Evolutionary conservation across 2,113 vertebrate genomes (phyloP).

Genomic region (Aplodontia rufa): DNA sequence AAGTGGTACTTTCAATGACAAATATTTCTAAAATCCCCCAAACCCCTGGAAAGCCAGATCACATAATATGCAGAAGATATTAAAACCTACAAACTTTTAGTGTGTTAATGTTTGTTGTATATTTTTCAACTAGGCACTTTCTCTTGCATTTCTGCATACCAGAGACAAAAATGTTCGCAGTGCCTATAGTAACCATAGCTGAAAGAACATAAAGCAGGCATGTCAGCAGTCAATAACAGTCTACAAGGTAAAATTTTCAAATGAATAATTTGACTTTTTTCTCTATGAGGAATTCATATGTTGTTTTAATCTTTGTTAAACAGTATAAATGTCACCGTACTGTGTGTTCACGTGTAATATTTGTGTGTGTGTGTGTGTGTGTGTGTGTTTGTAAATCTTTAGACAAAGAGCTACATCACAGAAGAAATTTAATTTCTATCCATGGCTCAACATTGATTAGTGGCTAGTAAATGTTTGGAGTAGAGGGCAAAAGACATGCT

Average conservation of each 20-base stretch:
- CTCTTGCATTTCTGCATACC: background rate
- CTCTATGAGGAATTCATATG: background rate
- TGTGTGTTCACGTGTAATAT: background rate
- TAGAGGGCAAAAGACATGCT: background rate
- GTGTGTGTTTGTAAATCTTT: background rate
- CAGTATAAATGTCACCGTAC: background rate
- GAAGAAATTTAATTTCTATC: background rate
- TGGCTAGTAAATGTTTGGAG: background rate
- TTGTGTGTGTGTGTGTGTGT: background rate
- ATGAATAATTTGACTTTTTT: background rate
- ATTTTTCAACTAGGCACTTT: background rate
- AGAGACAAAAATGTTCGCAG: background rate
- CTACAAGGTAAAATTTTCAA: background rate
- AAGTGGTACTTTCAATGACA: background rate
- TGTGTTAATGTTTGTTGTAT: background rate
- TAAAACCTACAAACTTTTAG: background rate
- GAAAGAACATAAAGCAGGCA: background rate
- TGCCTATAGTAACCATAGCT: background rate
- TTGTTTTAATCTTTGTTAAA: background rate
- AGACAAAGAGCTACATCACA: background rate
- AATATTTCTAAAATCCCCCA: constrained; percentile 6
- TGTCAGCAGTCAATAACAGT: background rate
- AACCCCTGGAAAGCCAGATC: background rate
- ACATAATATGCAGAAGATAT: background rate
- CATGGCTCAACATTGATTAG: background rate